These are phyloP conservation scores for Polydrusus pterygomalis DNA, from an alignment of 2,888 invertebrate species.

Conservation along the genomic window DNA sequence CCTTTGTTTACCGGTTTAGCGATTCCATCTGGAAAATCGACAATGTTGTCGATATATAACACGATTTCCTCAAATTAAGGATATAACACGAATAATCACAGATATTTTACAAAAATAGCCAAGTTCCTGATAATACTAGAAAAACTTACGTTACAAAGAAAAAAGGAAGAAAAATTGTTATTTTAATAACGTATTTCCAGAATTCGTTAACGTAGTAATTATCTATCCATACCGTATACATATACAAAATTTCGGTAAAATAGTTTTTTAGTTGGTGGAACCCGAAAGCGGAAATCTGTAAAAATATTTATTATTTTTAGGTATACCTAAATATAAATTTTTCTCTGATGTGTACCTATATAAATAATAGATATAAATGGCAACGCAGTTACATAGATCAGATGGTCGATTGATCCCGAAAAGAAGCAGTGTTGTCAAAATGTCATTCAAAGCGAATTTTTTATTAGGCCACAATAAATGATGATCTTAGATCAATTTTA, in stretches of 20 bases:
- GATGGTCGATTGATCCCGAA: slow-evolving; percentile 12
- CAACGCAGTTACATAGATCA: slow-evolving; percentile 5
- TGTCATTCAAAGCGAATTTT: not conserved
- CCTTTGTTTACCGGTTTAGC: slow-evolving; percentile 23
- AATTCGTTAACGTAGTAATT: too few species aligned
- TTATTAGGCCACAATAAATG: too few species aligned
- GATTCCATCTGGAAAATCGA: slow-evolving; percentile 18
- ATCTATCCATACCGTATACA: too few species aligned
- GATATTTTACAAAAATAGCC: not conserved
- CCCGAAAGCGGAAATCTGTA: too few species aligned
- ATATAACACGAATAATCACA: not conserved
- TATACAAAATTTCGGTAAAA: too few species aligned
- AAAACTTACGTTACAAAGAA: too few species aligned
- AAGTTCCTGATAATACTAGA: too few species aligned
- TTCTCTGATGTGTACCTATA: too few species aligned
- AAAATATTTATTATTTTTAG: not conserved
- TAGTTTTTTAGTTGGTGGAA: too few species aligned
- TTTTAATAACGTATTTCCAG: too few species aligned
- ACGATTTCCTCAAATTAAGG: not conserved
- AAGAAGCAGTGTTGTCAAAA: not conserved
- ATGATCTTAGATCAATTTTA: too few species aligned
- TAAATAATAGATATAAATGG: slow-evolving; percentile 3
- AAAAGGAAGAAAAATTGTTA: too few species aligned
- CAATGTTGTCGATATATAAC: not conserved
- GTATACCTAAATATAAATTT: not conserved